Evolutionary conservation across 2,888 invertebrate species (phyloP).

Genomic region (Dasypogon diadema): DNA sequence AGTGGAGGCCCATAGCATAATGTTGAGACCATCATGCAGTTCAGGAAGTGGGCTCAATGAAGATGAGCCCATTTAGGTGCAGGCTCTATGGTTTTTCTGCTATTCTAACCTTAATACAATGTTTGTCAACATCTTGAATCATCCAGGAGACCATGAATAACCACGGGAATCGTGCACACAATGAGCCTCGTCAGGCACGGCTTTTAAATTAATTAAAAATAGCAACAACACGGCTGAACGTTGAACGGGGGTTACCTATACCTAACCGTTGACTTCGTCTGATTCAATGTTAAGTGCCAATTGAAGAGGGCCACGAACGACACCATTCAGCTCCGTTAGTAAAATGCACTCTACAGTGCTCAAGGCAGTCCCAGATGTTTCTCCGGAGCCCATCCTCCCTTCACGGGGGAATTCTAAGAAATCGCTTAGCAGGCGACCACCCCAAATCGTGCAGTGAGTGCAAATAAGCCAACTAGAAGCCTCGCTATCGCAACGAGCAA

Average conservation of each 20-base stretch:
- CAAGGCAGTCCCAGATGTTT: constrained; percentile 29
- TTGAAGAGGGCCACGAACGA: constrained; percentile 42
- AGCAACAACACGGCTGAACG: constrained; percentile 25
- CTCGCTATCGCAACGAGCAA: background rate
- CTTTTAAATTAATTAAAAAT: constrained; percentile 50
- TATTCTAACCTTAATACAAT: constrained; percentile 42
- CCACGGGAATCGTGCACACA: constrained; percentile 29
- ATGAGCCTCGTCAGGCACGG: constrained; percentile 39
- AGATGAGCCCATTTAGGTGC: constrained; percentile 38
- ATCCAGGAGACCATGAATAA: constrained; percentile 43
- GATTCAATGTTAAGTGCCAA: constrained; percentile 50
- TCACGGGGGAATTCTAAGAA: constrained; percentile 3
- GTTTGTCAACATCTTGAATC: constrained; percentile 48
- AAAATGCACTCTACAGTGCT: constrained; percentile 7
- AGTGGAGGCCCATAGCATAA: constrained; percentile 9
- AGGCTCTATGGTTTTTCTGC: constrained; percentile 23
- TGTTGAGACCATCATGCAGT: constrained; percentile 23
- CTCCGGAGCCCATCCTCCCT: background rate
- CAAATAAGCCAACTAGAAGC: constrained; percentile 14
- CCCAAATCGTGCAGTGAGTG: constrained; percentile 28
- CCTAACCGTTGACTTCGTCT: constrained; percentile 31
- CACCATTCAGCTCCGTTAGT: constrained; percentile 27
- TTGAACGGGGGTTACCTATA: background rate
- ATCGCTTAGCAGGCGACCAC: constrained; percentile 44
- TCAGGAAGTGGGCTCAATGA: constrained; percentile 37